Conservation (phyloP, 2,113 vertebrate species). For the Irena cyanogastra region DNA sequence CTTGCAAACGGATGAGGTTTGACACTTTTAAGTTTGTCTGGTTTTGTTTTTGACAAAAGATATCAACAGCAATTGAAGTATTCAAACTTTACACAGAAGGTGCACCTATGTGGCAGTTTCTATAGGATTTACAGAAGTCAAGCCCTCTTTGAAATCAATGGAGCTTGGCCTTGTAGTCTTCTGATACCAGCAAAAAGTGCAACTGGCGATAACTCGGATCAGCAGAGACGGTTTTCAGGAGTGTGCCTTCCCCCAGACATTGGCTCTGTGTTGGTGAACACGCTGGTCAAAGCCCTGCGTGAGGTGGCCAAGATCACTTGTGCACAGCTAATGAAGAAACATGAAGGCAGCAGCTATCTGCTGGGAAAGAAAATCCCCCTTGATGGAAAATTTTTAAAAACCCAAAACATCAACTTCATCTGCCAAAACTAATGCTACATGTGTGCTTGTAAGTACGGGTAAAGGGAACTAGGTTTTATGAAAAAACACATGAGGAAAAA, state of each 20-base stretch:
- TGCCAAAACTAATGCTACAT: neutral
- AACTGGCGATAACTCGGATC: neutral
- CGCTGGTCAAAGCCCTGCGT: neutral
- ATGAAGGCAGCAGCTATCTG: neutral
- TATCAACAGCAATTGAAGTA: neutral
- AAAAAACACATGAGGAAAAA: accelerated
- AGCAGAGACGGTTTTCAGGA: neutral
- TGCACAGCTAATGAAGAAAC: neutral
- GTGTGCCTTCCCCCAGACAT: neutral
- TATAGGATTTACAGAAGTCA: neutral
- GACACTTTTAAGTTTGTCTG: neutral
- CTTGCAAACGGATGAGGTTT: neutral
- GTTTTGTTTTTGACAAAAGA: neutral
- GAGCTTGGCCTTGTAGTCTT: neutral
- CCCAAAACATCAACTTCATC: neutral
- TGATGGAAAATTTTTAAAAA: neutral
- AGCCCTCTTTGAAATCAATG: neutral
- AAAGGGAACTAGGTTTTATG: neutral
- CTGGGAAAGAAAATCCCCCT: neutral
- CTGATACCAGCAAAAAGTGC: neutral
- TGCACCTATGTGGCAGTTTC: neutral
- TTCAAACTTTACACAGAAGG: neutral
- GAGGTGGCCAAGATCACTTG: neutral
- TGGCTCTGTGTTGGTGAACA: neutral
- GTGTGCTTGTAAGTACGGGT: neutral